Evolutionary conservation across 1,140 invertebrate genomes (phyloP).

Genomic region (Pseudachorutes palmiensis): DNA sequence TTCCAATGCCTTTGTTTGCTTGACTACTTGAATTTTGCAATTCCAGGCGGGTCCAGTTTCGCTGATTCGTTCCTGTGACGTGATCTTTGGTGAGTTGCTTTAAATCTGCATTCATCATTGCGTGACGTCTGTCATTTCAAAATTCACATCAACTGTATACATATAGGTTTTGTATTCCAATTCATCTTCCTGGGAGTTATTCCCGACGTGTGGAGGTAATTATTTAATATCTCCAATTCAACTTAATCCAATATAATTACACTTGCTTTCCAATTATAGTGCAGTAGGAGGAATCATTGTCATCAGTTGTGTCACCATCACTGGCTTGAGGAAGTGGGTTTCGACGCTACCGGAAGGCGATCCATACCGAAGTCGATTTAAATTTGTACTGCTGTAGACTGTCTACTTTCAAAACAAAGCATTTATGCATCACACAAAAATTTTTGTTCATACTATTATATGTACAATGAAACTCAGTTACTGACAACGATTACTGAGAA

Average conservation of each 20-base stretch:
- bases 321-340: constrained; percentile 22
- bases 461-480: no score
- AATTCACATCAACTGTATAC: background rate
- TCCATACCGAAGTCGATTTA: constrained; percentile 4
- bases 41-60: constrained; percentile 21
- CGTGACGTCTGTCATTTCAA: background rate
- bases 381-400: background rate
- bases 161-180: constrained; percentile 27
- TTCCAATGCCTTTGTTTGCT: background rate
- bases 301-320: constrained; percentile 12
- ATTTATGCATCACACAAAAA: no score
- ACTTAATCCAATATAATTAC: background rate
- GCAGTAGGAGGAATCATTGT: constrained; percentile 20
- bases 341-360: constrained; percentile 16
- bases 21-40: background rate
- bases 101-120: background rate
- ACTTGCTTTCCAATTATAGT: constrained; percentile 7
- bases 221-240: background rate
- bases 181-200: constrained; percentile 23
- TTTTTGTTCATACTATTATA: no score
- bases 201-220: constrained; percentile 29
- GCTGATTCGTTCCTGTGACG: constrained; percentile 17
- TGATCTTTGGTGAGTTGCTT: background rate
- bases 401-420: no score
- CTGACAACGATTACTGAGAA: no score